A percentile compares a stretch with the other conserved stretches of the same genome.
phyloP scores from a whole-genome alignment of 2,113 vertebrate species.

The Lontra canadensis region DNA sequence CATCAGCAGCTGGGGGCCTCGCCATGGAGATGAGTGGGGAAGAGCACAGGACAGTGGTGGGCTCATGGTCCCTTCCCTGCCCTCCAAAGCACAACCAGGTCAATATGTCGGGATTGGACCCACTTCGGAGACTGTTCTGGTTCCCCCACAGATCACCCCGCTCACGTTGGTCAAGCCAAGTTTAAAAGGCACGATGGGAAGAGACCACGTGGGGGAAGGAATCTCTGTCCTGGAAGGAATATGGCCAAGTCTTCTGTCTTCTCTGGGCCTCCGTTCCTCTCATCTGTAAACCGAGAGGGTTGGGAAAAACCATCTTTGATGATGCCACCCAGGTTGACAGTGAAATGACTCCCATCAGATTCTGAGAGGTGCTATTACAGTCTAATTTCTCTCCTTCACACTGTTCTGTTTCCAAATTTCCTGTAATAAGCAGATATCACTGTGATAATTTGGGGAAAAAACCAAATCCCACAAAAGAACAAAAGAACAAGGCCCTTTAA shows the following conservation, averaged over 20 bases:
- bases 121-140: background rate
- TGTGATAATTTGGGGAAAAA: background rate
- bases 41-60: rapidly evolving
- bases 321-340: background rate
- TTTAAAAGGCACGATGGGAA: background rate
- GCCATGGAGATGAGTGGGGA: background rate
- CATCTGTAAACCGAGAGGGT: background rate
- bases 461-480: background rate
- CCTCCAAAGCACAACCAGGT: too few relatives aligned
- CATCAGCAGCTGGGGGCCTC: background rate
- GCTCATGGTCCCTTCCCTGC: rapidly evolving
- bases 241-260: background rate
- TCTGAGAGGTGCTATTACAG: background rate
- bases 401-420: background rate
- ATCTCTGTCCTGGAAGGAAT: background rate
- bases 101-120: too few relatives aligned
- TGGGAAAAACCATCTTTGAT: background rate
- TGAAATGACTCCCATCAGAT: background rate
- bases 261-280: background rate
- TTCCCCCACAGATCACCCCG: too few relatives aligned
- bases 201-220: background rate
- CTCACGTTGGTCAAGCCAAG: background rate
- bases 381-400: background rate
- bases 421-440: background rate
- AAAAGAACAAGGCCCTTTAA: background rate